Evolutionary conservation across 2,888 invertebrate species (phyloP), one percentile per base, ranked within the genome.

Genomic region (Drosophila austrosaltans): DNA sequence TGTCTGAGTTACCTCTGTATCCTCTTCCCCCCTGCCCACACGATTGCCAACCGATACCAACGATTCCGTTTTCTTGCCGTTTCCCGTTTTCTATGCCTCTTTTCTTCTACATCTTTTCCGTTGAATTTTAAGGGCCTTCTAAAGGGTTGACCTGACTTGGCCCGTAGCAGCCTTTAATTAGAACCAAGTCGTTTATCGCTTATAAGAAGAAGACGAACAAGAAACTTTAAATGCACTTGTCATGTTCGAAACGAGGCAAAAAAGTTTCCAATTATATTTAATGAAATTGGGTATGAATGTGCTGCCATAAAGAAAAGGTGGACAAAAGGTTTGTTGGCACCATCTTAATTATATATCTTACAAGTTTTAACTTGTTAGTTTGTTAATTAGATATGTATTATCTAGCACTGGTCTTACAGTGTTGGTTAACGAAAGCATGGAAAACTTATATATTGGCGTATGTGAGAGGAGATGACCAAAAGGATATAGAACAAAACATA

Each of bases 211-310:
- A 48, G n/a, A 48, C 2, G 5, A 6, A 32, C 36, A 57, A 57
- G 42, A 54, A 81, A 77, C 80, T 78, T 83, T 69, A 73, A 83
- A 81, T 80, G 80, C 69, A 67, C 68, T 69, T 78, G 69, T 61
- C 77, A 72, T 82, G 77, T 73, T 73, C 58, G 42, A 25, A 62
- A 53, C 40, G 36, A 57, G 32, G 75, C 67, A 69, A 71, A 70
- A 72, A 72, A 64, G 66, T 66, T 67, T 66, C 65, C 66, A 77
- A 83, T 82, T 83, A 81, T 83, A 61, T 61, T 48, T 25, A 48
- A 56, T 65, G 22, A 22, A 30, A 7, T 44, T 39, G 53, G 7
- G 30, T 42, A 25, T 22, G 6, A 10, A 2, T 4, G 12, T 8
- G 28, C 36, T 28, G 36, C 7, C 8, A 44, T 20, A 44, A 48